These are phyloP conservation scores for Lasiurus cinereus DNA, from an alignment of 2,113 vertebrate species.

Conservation along the genomic window DNA sequence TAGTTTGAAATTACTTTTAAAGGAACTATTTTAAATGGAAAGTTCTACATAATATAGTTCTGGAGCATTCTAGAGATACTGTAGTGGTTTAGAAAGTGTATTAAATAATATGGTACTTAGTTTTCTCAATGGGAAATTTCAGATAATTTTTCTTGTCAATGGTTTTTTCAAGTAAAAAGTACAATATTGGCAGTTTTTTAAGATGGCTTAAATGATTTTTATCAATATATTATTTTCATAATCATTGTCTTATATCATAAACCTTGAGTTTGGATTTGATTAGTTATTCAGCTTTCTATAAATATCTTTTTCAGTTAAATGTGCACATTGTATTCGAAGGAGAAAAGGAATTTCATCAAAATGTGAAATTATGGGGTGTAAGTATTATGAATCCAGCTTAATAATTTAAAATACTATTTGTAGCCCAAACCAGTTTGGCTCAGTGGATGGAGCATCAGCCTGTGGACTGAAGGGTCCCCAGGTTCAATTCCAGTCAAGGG, in stretches of 20 bases:
- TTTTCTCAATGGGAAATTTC: neutral
- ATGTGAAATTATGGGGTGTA: constrained; percentile 97
- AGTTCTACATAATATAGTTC: neutral
- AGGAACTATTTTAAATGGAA: constrained; percentile 40
- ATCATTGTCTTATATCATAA: neutral
- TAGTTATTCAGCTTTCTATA: constrained; percentile 28
- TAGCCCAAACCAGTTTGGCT: no score
- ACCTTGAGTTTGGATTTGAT: constrained; percentile 2
- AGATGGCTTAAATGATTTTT: constrained; percentile 30
- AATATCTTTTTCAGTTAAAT: constrained; percentile 89
- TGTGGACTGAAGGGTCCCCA: no score
- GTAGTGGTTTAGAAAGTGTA: neutral
- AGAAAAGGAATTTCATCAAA: constrained; percentile 96
- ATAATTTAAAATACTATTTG: neutral
- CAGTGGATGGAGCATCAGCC: no score
- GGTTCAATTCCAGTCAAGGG: no score
- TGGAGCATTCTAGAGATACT: constrained; percentile 19
- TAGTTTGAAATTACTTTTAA: constrained; percentile 4
- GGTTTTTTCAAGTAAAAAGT: constrained; percentile 6
- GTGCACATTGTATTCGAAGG: constrained; percentile 97
- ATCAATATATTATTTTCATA: neutral
- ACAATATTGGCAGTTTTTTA: neutral
- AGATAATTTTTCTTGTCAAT: neutral
- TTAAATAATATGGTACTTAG: neutral
- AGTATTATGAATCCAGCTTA: constrained; percentile 84